Evolutionary conservation across 2,113 vertebrate species (phyloP), one percentile per base, ranked within the genome.

Genomic region (Epinephelus fuscoguttatus): DNA sequence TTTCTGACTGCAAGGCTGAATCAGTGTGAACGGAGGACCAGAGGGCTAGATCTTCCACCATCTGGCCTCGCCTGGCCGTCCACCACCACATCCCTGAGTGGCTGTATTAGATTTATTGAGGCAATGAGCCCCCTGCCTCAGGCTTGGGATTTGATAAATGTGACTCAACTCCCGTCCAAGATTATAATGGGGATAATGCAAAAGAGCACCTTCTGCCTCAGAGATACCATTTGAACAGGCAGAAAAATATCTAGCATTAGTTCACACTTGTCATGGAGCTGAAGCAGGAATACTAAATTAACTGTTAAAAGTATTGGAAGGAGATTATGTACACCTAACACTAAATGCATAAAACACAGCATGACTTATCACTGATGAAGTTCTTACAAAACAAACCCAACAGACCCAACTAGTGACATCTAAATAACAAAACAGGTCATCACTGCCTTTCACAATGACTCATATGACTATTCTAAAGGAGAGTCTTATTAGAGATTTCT

Each of bases 91-190:
- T 79, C 93, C 87, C 88, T 76, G 74, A 66, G 78, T 81, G 80
- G 85, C 90, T 87, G 79, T 78, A 89, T 94, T 91, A 93, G 92
- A 94, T 94, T 94, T 93, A 94, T 93, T 85, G 93, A 93, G 84
- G 92, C 91, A 93, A 93, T 90, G 90, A 93, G 86, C 91, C 88
- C 91, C 91, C 91, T 74, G 88, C 89, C 93, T 84, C 66, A 76
- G 90, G 89, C 94, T 74, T 78, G 87, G 91, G 91, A 94, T 92
- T 91, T 93, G 92, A 94, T 93, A 82, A 90, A 94, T 94, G 93
- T 84, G 91, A 88, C 88, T 90, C 87, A 89, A 87, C 84, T 91
- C 85, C 79, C 74, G 67, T 92, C 93, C 88, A 92, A 93, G 92
- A 94, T 94, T 93, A 93, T 93, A 90, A 93, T 84, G 79, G 85